Base-by-base conservation (phyloP, 2,113 vertebrate genomes). In the Tychaedon coryphoeus region DNA sequence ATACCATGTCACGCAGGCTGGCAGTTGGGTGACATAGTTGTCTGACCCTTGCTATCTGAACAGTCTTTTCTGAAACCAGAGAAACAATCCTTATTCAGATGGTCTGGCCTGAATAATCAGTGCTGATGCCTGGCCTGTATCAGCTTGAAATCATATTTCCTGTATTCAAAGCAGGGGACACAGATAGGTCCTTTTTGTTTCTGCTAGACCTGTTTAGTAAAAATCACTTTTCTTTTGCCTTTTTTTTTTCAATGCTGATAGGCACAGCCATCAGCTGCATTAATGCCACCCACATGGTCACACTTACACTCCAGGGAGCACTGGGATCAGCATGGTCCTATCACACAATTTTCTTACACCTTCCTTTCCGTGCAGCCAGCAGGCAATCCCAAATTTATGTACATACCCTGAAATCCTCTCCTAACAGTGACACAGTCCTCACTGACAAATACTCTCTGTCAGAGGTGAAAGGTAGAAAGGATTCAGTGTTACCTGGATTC, bases 61-160 rank as follows among this genome's bases (percentile, higher is more conserved):
- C 24, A 47, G 31, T 26, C 69, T 77, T 77, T 70, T 80, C 56
- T 71, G 47, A 80, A 80, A 31, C 26, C 33, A 15, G 8, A 67
- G 56, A 83, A 89, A 54, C 19, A 66, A 33, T 48, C 62, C n/a
- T 36, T 23, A 20, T 79, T 69, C 58, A 36, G 8, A 14, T 50
- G 36, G 19, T 8, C 20, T 67, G 34, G 56, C 34, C 31, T 69
- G 66, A 69, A 29, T 57, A 75, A 72, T 61, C 58, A 72, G 6
- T 3, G 1, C 33, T 65, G 58, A 43, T 3, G 1, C 38, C 57
- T 23, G 26, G 31, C 2, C 1, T 29, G 0, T 42, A 19, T n/a
- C 23, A 62, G 12, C 47, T 83, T 66, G 48, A 90, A 93, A 86
- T 29, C 1, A 0, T 64, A 54, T 72, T 88, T 28, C 28, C 14